Conservation (phyloP, 2,888 invertebrate species). For the Himalopsyche kuldschensis region DNA sequence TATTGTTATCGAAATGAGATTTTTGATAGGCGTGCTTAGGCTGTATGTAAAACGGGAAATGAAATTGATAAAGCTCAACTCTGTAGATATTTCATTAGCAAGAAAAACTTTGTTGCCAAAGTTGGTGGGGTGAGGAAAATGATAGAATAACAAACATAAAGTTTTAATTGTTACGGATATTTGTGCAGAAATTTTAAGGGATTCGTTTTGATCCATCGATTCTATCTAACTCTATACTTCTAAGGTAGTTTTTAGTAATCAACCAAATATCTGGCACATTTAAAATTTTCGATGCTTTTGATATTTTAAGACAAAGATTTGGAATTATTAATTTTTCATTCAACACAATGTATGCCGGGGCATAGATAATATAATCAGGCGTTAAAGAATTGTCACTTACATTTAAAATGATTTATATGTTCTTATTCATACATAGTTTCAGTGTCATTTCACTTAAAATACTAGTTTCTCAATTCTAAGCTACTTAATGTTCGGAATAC, state of each 20-base stretch:
- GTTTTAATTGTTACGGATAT: not conserved
- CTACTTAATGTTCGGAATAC: no score
- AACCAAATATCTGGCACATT: no score
- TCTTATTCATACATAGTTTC: no score
- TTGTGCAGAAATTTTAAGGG: not conserved
- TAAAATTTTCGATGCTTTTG: no score
- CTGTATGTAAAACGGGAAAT: not conserved
- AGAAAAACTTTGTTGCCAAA: not conserved
- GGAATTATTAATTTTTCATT: no score
- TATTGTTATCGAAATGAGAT: conserved; percentile 12
- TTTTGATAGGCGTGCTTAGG: conserved; percentile 6
- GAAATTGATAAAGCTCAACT: not conserved
- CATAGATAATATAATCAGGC: no score
- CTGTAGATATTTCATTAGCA: conserved; percentile 1
- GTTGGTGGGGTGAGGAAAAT: not conserved
- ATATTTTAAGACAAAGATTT: no score
- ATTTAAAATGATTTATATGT: no score
- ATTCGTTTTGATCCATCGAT: not conserved
- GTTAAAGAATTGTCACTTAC: no score
- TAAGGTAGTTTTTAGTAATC: not conserved
- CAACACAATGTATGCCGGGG: no score
- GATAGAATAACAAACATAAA: not conserved
- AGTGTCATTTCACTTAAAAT: no score
- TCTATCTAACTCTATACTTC: not conserved
- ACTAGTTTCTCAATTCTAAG: no score